Conservation (phyloP, 2,888 invertebrate species). For the Ethmia dodecea region DNA sequence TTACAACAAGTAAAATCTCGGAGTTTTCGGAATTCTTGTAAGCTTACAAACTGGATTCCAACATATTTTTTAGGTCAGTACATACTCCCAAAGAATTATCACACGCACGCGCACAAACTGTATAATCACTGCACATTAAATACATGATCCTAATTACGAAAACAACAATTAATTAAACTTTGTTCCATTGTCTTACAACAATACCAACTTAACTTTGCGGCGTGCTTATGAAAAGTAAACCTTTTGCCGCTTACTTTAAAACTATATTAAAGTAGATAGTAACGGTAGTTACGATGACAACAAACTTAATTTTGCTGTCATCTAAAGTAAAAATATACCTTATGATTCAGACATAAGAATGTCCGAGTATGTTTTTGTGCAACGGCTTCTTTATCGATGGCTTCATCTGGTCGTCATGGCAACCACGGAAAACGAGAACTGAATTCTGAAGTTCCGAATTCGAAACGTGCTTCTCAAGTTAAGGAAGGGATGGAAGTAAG, state of each 20-base stretch:
- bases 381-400: conserved; percentile 14
- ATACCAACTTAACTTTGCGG: too few species aligned
- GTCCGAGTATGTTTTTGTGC: background rate
- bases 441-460: conserved; percentile 23
- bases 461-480: conserved; percentile 18
- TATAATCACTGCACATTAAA: background rate
- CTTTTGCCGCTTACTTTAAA: too few species aligned
- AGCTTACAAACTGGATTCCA: too few species aligned
- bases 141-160: conserved; percentile 1
- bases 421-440: conserved; percentile 20
- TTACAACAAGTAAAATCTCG: too few species aligned
- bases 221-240: too few species aligned
- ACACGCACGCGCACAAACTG: background rate
- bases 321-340: too few species aligned
- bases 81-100: too few species aligned
- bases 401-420: conserved; percentile 26
- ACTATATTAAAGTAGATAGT: too few species aligned
- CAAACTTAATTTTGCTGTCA: too few species aligned
- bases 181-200: conserved; percentile 3
- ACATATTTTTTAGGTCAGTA: too few species aligned
- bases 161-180: conserved; percentile 11
- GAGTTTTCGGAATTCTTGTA: too few species aligned
- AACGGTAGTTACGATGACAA: too few species aligned
- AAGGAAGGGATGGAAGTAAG: conserved; percentile 1
- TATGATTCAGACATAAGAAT: background rate